Evolutionary conservation across 2,888 invertebrate genomes (phyloP).

Genomic region (Liopterus haemorrhoidalis): DNA sequence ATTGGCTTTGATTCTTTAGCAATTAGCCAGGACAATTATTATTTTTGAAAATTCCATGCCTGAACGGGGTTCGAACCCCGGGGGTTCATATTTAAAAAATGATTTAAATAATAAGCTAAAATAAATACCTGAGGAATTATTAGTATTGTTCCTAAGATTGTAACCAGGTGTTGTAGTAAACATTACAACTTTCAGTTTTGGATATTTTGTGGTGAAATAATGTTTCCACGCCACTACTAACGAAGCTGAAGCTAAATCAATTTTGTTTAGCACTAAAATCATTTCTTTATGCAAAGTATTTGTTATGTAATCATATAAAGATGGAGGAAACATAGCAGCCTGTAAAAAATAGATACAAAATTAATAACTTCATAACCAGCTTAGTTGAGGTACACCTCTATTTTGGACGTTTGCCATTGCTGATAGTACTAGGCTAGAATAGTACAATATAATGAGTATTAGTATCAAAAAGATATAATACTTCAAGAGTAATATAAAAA

Average conservation of each 20-base stretch:
- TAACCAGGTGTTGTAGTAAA: constrained; percentile 80
- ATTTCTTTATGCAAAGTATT: constrained; percentile 72
- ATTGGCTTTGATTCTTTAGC: too few species aligned
- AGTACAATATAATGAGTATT: too few species aligned
- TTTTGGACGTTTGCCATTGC: too few species aligned
- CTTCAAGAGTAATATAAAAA: too few species aligned
- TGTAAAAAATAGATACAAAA: constrained; percentile 45
- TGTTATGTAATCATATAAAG: constrained; percentile 73
- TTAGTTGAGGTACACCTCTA: too few species aligned
- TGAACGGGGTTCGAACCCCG: too few species aligned
- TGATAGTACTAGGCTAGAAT: too few species aligned
- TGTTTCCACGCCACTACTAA: constrained; percentile 83
- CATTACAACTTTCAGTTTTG: constrained; percentile 67
- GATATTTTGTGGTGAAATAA: constrained; percentile 66
- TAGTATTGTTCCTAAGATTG: constrained; percentile 59
- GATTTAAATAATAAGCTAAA: constrained; percentile 35
- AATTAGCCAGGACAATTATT: too few species aligned
- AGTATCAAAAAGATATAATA: too few species aligned
- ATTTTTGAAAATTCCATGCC: too few species aligned
- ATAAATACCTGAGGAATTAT: too few species aligned
- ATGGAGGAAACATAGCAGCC: constrained; percentile 84
- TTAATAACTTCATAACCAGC: too few species aligned
- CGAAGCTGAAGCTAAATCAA: constrained; percentile 77
- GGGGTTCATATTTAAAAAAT: constrained; percentile 9
- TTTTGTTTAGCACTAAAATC: constrained; percentile 86